Base-by-base conservation (phyloP, 2,797 vertebrate genomes). In the Sphaeramia orbicularis region DNA sequence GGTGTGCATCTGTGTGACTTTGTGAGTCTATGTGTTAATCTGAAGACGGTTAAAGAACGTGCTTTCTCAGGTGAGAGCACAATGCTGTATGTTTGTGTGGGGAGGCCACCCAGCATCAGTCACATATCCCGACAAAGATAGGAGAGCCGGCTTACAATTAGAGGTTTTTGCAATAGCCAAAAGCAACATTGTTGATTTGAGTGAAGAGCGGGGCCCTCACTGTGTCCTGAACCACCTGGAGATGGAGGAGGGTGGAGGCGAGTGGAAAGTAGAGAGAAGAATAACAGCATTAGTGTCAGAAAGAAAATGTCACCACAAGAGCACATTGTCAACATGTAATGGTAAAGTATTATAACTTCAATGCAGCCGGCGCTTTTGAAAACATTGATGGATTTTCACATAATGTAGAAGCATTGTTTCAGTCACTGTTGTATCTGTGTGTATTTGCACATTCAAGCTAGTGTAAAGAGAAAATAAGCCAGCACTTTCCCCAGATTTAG, bases 91-190 rank as follows among this genome's bases (percentile, higher is more conserved):
- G 65, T 81, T 78, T 85, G 72, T 80, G 65, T 59, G 67, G 54
- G 45, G 82, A 81, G 81, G 88, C 84, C 90, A 90, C 80, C 82
- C 86, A 84, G 84, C 83, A 83, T 78, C 77, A 59, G 50, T 68
- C 62, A 71, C 76, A 63, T 70, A 84, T 71, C 64, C 76, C 59
- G 68, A 86, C 80, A 84, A 77, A 89, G 86, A 86, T 78, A 87
- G 74, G 74, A 86, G 85, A 63, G 59, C 50, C 74, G 66, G 74
- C 65, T 87, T 49, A 84, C 79, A 88, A 86, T 87, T 78, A 81
- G 66, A 82, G 76, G 51, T 77, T 79, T 80, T 76, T 16, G 27
- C 65, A 49, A 21, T 40, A 38, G 88, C 80, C 84, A 89, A 90
- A 84, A 82, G 81, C 73, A 89, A 90, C 84, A 91, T 79, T 66